Percentiles rank a stretch among this genome's conserved stretches.
Evolutionary conservation across 1,140 invertebrate species (phyloP).

Genomic region (Cataglyphis hispanica): DNA sequence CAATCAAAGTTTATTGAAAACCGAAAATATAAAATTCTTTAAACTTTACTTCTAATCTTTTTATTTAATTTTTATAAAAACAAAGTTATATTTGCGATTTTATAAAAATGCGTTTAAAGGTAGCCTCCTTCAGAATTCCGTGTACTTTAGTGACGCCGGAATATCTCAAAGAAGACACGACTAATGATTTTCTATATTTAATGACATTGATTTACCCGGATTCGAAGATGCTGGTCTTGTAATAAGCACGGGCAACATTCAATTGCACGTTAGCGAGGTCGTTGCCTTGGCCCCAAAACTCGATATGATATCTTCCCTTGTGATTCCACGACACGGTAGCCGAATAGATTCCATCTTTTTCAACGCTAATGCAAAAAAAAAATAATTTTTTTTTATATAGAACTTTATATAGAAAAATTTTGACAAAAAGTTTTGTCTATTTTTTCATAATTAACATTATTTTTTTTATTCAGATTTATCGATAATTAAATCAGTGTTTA

Average conservation of each 20-base stretch:
- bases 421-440: background rate
- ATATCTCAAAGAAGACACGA: background rate
- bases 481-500: conserved; percentile 23
- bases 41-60: no score
- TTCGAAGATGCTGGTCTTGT: conserved; percentile 89
- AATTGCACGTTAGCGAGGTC: conserved; percentile 88
- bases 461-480: background rate
- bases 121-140: background rate
- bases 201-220: conserved; percentile 87
- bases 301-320: conserved; percentile 89
- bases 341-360: conserved; percentile 91
- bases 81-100: no score
- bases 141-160: no score
- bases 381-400: no score
- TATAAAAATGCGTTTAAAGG: background rate
- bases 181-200: background rate
- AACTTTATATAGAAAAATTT: background rate
- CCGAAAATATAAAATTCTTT: no score
- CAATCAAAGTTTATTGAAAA: no score
- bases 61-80: no score
- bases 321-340: conserved; percentile 91
- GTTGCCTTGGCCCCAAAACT: conserved; percentile 93
- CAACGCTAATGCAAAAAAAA: conserved; percentile 85
- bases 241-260: conserved; percentile 91
- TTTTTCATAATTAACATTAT: conserved; percentile 7